phyloP scores from a whole-genome alignment of 2,113 vertebrate species.

The Nettapus auritus region DNA sequence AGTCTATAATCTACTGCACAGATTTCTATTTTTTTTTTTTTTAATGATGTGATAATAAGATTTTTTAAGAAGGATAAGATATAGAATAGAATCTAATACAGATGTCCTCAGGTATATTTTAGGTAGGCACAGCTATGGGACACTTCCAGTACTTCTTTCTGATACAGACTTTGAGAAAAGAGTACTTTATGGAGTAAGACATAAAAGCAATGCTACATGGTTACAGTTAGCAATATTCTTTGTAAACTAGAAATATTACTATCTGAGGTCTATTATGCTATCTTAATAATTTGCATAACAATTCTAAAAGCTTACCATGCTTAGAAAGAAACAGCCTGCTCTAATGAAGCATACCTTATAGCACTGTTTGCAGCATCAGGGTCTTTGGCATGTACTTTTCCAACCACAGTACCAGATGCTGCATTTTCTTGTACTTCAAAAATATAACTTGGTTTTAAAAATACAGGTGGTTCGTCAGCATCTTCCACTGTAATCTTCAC shows the following conservation, averaged over 20 bases:
- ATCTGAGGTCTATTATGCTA: neutral
- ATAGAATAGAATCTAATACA: neutral
- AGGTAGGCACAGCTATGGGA: neutral
- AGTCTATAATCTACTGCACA: neutral
- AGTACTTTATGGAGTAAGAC: neutral
- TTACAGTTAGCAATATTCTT: neutral
- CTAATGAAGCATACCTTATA: conserved; percentile 81
- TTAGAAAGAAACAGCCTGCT: neutral
- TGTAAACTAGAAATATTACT: neutral
- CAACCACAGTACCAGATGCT: conserved; percentile 88
- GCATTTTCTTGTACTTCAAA: conserved; percentile 96
- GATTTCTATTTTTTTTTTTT: neutral
- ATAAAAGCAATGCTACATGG: neutral
- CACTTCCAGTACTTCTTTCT: neutral
- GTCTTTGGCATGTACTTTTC: conserved; percentile 95
- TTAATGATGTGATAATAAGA: neutral
- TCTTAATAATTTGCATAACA: neutral
- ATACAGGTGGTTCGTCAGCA: conserved; percentile 93
- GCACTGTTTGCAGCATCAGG: conserved; percentile 91
- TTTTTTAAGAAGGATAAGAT: neutral
- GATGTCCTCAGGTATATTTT: neutral
- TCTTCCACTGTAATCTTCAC: conserved; percentile 94
- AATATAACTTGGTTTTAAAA: conserved; percentile 85
- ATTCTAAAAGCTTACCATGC: neutral
- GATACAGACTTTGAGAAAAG: neutral